Percentiles rank a stretch among this genome's conserved stretches.
These are phyloP conservation scores for Apostichopus japonicus DNA, from an alignment of 35 echinoderm and acorn worm species.

Conservation along the genomic window DNA sequence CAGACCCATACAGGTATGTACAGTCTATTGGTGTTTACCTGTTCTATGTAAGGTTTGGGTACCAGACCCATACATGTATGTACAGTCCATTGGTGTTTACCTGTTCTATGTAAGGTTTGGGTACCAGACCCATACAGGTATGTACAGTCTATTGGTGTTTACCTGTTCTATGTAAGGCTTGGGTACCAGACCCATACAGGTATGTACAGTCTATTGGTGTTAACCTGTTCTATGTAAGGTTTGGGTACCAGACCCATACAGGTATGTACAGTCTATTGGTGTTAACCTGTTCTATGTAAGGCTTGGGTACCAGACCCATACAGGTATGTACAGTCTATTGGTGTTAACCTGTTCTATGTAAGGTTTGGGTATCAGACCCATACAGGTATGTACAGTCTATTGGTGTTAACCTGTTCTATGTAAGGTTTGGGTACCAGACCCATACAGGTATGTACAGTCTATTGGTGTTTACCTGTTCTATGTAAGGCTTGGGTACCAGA, in stretches of 20 bases:
- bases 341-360: conserved; percentile 74
- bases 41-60: conserved; percentile 80
- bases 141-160: neutral
- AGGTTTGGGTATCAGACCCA: conserved; percentile 76
- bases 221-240: conserved; percentile 80
- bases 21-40: conserved; percentile 32
- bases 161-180: conserved; percentile 80
- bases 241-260: conserved; percentile 73
- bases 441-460: neutral
- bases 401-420: conserved; percentile 67
- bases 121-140: conserved; percentile 61
- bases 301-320: conserved; percentile 76
- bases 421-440: conserved; percentile 83
- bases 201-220: neutral
- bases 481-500: conserved; percentile 81
- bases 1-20: conserved; percentile 27
- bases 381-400: neutral
- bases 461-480: conserved; percentile 60
- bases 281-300: conserved; percentile 77
- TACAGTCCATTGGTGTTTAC: conserved; percentile 28
- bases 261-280: neutral
- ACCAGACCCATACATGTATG: conserved; percentile 50
- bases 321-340: neutral
- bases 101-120: conserved; percentile 76
- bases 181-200: conserved; percentile 67